Conservation (phyloP, 2,113 vertebrate species). For the Saguinus imperator region DNA sequence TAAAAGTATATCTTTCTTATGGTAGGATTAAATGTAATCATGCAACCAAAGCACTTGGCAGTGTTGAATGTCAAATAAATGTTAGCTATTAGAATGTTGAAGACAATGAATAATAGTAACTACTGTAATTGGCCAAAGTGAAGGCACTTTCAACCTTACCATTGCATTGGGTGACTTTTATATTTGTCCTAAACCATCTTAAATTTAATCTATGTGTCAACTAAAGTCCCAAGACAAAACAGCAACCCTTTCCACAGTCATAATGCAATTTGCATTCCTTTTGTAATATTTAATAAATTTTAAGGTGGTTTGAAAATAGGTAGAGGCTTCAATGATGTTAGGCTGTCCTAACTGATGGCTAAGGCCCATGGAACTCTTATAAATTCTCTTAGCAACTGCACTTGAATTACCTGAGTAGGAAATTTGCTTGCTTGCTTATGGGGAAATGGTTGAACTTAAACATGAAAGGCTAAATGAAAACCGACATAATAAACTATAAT, state of each 20-base stretch:
- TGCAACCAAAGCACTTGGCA: not conserved
- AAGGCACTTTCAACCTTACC: not conserved
- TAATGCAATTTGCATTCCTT: not conserved
- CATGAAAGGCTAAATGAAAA: slow-evolving; percentile 50
- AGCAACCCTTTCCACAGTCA: not conserved
- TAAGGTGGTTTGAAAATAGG: not conserved
- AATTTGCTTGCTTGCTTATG: not conserved
- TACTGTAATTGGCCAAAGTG: not conserved
- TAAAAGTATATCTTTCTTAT: not conserved
- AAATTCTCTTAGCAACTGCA: not conserved
- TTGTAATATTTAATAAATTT: not conserved
- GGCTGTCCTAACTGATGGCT: not conserved
- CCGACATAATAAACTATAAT: not conserved
- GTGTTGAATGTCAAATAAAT: not conserved
- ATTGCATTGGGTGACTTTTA: not conserved
- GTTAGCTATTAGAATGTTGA: not conserved
- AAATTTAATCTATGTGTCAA: not conserved
- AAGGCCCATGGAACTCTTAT: not conserved
- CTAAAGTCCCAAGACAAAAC: not conserved
- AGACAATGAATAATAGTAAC: not conserved
- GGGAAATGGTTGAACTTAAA: slow-evolving; percentile 22
- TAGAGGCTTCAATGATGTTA: not conserved
- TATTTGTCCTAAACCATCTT: not conserved
- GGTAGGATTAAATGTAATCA: slow-evolving; percentile 4
- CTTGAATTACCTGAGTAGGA: not conserved